These are phyloP conservation scores for Onychostruthus taczanowskii DNA, from an alignment of 2,113 vertebrate species.

Conservation along the genomic window DNA sequence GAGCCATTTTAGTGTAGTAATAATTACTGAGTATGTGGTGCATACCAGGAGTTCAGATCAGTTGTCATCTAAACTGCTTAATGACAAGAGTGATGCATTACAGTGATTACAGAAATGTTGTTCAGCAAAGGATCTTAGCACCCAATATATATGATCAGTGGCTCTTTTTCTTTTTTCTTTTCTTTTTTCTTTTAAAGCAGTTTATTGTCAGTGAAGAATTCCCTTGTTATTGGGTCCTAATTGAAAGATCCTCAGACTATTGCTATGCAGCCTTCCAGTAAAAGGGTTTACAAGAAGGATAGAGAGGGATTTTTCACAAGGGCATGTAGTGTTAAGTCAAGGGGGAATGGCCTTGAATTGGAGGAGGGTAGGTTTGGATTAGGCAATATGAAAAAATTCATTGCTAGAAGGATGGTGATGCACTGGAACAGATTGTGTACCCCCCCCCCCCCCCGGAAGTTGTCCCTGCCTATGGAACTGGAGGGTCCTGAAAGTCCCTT, in stretches of 20 bases:
- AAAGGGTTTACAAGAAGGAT: background rate
- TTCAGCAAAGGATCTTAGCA: background rate
- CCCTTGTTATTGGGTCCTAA: background rate
- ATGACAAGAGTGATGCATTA: background rate
- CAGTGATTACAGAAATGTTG: background rate
- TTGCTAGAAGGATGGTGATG: background rate
- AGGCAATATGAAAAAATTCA: background rate
- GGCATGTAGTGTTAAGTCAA: background rate
- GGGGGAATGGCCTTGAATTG: background rate
- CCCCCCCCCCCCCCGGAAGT: too few relatives aligned
- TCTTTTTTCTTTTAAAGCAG: background rate
- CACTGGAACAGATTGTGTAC: background rate
- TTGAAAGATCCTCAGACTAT: background rate
- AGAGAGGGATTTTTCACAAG: background rate
- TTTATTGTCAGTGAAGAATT: background rate
- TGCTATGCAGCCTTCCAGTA: background rate
- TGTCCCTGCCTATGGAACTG: background rate
- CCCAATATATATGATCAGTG: background rate
- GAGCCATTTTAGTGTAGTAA: background rate
- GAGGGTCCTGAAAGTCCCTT: background rate
- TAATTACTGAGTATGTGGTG: background rate
- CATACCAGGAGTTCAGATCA: background rate
- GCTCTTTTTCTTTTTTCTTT: background rate
- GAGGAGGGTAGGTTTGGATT: background rate
- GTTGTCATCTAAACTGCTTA: slow-evolving; percentile 2